Conservation (phyloP, 2,888 invertebrate species). For the Cosmopolites sordidus region DNA sequence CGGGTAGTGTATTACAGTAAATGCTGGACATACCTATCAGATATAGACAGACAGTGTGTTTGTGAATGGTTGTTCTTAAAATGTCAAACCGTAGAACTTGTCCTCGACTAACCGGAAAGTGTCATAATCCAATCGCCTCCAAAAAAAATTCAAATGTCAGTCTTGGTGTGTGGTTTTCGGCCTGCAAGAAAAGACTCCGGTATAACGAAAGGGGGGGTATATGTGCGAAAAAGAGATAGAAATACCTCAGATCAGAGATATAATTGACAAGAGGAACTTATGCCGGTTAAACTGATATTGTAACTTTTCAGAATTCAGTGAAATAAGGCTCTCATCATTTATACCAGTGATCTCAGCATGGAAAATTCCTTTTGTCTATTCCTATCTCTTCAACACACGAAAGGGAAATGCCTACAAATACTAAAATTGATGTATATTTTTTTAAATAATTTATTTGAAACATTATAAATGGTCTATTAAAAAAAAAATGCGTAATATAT, state of each 20-base stretch:
- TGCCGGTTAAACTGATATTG: too few species aligned
- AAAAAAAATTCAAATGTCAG: constrained; percentile 51
- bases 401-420: constrained; percentile 5
- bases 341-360: too few species aligned
- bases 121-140: constrained; percentile 49
- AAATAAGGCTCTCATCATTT: too few species aligned
- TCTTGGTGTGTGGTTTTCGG: constrained; percentile 48
- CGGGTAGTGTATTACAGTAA: too few species aligned
- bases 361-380: constrained; percentile 8
- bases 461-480: constrained; percentile 24
- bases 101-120: constrained; percentile 50
- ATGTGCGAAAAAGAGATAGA: constrained; percentile 19
- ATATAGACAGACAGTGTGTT: neutral
- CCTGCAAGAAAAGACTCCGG: constrained; percentile 47
- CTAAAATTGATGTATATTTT: constrained; percentile 10
- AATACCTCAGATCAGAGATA: constrained; percentile 8
- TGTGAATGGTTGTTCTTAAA: constrained; percentile 35
- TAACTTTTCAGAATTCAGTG: too few species aligned
- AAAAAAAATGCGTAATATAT: constrained; percentile 16
- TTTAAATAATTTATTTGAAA: constrained; percentile 26
- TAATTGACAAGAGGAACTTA: too few species aligned
- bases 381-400: constrained; percentile 18
- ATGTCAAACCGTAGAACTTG: constrained; percentile 49
- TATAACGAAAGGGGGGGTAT: constrained; percentile 34
- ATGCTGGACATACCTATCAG: neutral